phyloP scores from a whole-genome alignment of 2,797 vertebrate genomes.

The Streptopelia turtur region DNA sequence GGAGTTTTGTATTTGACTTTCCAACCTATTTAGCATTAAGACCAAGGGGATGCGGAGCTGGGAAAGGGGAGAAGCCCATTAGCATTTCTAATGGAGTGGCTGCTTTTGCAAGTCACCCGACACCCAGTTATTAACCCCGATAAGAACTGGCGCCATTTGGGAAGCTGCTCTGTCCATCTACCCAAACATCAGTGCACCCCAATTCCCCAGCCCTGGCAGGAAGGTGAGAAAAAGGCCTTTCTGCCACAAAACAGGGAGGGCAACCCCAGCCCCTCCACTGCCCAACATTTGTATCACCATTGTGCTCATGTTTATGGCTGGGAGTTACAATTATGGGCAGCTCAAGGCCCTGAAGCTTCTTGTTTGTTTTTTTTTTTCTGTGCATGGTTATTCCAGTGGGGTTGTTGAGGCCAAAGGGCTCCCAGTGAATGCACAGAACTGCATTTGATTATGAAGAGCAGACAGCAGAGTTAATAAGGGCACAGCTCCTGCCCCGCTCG shows the following conservation, averaged over 20 bases:
- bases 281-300: not conserved
- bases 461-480: not conserved
- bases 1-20: not conserved
- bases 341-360: not conserved
- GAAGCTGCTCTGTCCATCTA: not conserved
- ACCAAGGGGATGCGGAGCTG: not conserved
- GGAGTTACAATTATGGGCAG: not conserved
- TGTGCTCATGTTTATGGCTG: not conserved
- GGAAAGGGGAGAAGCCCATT: not conserved
- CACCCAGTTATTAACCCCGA: not conserved
- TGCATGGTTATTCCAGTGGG: not conserved
- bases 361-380: not conserved
- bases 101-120: not conserved
- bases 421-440: not conserved
- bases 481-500: not conserved
- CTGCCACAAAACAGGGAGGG: fast-evolving
- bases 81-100: constrained; percentile 5
- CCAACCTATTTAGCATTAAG: not conserved
- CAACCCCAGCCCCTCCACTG: not conserved
- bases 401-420: not conserved
- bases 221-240: not conserved
- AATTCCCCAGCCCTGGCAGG: not conserved
- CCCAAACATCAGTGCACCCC: not conserved
- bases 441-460: not conserved
- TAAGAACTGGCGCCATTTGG: not conserved